Percentiles rank a stretch among this genome's conserved stretches.
These are phyloP conservation scores for Apantesis nais DNA, from an alignment of 2,888 invertebrate species.

Conservation along the genomic window DNA sequence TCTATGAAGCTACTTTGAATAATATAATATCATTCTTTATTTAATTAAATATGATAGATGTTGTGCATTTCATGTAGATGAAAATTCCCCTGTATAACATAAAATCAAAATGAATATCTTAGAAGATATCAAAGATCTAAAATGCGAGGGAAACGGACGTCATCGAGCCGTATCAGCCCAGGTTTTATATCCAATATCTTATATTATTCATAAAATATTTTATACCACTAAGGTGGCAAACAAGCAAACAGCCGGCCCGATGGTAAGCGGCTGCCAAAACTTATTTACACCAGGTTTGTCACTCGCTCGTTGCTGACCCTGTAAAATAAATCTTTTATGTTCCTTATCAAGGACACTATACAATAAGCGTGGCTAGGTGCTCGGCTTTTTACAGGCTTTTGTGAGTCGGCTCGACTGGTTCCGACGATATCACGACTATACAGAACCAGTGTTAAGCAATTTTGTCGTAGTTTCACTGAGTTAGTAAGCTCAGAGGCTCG, in stretches of 20 bases:
- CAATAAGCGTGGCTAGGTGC: background rate
- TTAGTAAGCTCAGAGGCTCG: too few species aligned
- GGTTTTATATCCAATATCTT: too few species aligned
- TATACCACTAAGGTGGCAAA: slow-evolving; percentile 11
- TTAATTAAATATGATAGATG: too few species aligned
- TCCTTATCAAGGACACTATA: background rate
- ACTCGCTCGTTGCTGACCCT: background rate
- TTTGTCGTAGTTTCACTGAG: too few species aligned
- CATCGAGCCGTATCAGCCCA: too few species aligned
- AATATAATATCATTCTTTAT: too few species aligned
- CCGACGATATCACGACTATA: background rate
- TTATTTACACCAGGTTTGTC: background rate
- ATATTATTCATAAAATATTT: background rate
- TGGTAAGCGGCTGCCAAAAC: slow-evolving; percentile 1
- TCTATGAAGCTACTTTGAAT: too few species aligned
- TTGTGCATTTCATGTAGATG: too few species aligned
- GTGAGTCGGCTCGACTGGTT: background rate
- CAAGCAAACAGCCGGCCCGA: slow-evolving; percentile 4
- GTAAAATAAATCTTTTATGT: slow-evolving; percentile 6
- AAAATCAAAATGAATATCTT: too few species aligned
- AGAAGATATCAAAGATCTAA: too few species aligned
- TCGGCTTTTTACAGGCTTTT: background rate
- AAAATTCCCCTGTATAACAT: too few species aligned
- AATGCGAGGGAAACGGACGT: too few species aligned
- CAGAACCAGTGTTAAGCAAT: background rate